Evolutionary conservation across 2,888 invertebrate species (phyloP).

Genomic region (Erebia ligea): DNA sequence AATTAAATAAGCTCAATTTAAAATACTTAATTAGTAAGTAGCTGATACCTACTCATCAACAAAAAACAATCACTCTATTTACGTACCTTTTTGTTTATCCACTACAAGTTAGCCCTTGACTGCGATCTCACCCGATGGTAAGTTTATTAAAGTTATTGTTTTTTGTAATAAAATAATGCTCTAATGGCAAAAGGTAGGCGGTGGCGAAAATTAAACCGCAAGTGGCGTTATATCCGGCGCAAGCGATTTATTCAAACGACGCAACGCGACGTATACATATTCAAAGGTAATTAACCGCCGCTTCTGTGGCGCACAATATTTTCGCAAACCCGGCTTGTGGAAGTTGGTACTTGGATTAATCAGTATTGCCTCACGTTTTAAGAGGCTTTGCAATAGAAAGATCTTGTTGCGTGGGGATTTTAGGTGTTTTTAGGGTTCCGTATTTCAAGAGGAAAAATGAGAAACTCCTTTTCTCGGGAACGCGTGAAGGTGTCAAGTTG

Average conservation of each 20-base stretch:
- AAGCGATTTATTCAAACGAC: constrained; percentile 80
- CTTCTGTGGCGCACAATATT: constrained; percentile 12
- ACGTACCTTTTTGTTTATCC: too few species aligned
- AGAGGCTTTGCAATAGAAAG: background rate
- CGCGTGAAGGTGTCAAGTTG: too few species aligned
- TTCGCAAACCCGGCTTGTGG: background rate
- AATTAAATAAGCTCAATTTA: too few species aligned
- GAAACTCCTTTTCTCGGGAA: too few species aligned
- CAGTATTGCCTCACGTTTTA: background rate
- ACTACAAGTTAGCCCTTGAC: too few species aligned
- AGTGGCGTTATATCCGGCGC: constrained; percentile 72
- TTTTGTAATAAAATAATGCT: background rate
- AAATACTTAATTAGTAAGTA: too few species aligned
- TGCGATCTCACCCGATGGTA: too few species aligned
- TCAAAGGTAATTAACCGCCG: constrained; percentile 78
- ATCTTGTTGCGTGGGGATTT: too few species aligned
- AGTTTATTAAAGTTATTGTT: too few species aligned
- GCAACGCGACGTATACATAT: constrained; percentile 82
- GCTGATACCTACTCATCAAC: too few species aligned
- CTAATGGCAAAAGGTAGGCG: constrained; percentile 1
- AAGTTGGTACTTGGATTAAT: background rate
- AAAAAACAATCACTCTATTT: background rate
- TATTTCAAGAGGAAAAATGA: too few species aligned
- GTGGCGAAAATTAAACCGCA: constrained; percentile 45
- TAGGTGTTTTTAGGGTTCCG: too few species aligned